A percentile compares a stretch with the other conserved stretches of the same genome.
Evolutionary conservation across 2,113 vertebrate species (phyloP).

Genomic region (Dasyornis broadbenti): DNA sequence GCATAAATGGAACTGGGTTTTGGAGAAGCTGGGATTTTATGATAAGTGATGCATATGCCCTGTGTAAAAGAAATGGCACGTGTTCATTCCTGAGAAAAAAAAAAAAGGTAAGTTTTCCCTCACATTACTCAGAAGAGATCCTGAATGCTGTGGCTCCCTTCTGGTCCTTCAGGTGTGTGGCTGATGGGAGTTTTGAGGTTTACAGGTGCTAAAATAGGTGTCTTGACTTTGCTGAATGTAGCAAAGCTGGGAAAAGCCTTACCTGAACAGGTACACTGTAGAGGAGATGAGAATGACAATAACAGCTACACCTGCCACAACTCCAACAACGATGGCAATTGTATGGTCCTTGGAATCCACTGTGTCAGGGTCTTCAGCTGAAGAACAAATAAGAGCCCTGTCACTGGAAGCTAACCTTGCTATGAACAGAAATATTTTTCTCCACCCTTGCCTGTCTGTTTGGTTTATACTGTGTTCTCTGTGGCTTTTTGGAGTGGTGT

Average conservation of each 20-base stretch:
- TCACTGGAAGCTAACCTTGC: not conserved
- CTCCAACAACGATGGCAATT: not conserved
- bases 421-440: not conserved
- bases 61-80: not conserved
- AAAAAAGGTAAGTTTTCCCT: not conserved
- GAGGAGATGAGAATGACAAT: not conserved
- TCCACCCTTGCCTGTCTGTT: not conserved
- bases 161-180: not conserved
- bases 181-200: not conserved
- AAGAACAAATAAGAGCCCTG: not conserved
- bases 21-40: not conserved
- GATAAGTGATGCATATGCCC: not conserved
- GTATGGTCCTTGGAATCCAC: accelerated
- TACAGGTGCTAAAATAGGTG: not conserved
- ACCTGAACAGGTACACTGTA: not conserved
- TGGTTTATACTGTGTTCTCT: not conserved
- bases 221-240: not conserved
- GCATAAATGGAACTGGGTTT: not conserved
- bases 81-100: not conserved
- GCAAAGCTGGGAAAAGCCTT: not conserved
- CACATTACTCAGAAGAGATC: not conserved
- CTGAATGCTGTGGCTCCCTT: not conserved
- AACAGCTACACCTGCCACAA: not conserved
- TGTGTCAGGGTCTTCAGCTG: not conserved
- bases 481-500: not conserved